phyloP scores from a whole-genome alignment of 2,888 invertebrate genomes.

The Habroteleia sp. region DNA sequence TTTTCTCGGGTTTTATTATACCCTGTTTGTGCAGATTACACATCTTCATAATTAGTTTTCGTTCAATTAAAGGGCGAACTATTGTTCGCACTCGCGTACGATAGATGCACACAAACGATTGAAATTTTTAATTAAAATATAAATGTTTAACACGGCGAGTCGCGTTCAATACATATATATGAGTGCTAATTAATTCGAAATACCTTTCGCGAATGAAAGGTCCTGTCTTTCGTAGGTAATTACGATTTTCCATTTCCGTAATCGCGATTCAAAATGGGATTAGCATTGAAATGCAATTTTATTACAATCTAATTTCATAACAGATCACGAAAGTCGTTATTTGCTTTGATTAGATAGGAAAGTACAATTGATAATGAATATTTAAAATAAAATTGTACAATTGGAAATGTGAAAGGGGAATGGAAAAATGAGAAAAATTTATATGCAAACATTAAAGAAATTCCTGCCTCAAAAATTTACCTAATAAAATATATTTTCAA shows the following conservation, averaged over 20 bases:
- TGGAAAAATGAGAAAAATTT: too few species aligned
- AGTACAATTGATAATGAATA: too few species aligned
- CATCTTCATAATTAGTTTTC: conserved; percentile 41
- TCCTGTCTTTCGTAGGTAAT: conserved; percentile 24
- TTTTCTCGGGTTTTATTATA: conserved; percentile 24
- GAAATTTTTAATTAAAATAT: conserved; percentile 44
- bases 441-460: too few species aligned
- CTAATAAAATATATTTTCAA: too few species aligned
- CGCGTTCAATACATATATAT: conserved; percentile 4
- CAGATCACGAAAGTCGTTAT: too few species aligned
- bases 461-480: too few species aligned
- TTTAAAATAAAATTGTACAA: too few species aligned
- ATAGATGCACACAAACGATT: conserved; percentile 3
- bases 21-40: conserved; percentile 31
- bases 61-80: conserved; percentile 15
- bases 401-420: too few species aligned
- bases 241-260: conserved; percentile 25
- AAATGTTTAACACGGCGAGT: conserved; percentile 21
- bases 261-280: conserved; percentile 4
- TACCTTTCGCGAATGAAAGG: conserved; percentile 20
- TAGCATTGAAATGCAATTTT: conserved; percentile 18
- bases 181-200: conserved; percentile 18
- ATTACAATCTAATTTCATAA: too few species aligned
- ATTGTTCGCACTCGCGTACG: conserved; percentile 7
- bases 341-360: too few species aligned